Base-by-base conservation (phyloP, 1,140 invertebrate species). In the Brachystomella parvula region DNA sequence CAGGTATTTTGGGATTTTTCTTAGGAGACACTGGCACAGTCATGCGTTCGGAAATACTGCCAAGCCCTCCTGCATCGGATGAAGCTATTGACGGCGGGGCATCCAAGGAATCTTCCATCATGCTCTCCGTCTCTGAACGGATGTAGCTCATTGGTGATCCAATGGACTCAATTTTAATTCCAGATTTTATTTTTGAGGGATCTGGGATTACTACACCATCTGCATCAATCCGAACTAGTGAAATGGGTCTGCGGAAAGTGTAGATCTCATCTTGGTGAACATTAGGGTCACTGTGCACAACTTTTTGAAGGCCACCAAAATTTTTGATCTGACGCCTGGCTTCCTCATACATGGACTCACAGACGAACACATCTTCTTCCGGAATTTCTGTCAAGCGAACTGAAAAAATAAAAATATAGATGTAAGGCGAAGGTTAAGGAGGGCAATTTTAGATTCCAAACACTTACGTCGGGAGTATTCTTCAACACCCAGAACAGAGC, bases 191-290 rank as follows among this genome's bases (percentile, higher is more conserved):
- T 26, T 67, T 70, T 56, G 71, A 60, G 53, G 65, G 66, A 53
- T 68, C 71, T n/a, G 65, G 66, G 15, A 73, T 65, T 17, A 68
- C 44, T 2, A 64, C 66, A 0, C 71, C 71, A 15, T 73, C 69
- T 2, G 63, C n/a, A 31, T 73, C 71, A 58, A 73, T 69, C 33
- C 60, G 64, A 1, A 60, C 35, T 1, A 70, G 47, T 0, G 66
- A 53, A 30, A 88, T 85, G 2, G 85, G 80, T 47, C 87, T 85
- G 61, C 88, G 84, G 78, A 95, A 95, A 77, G 87, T 90, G 75
- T 91, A 94, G 44, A 95, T 86, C 82, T 98, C 96, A 81, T 98
- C 95, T 69, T 93, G 87, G 9, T 86, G 89, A 2, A 98, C 94
- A 21, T 28, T 29, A 19, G 84, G 80, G 17, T 85, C 83, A 39